Conservation (phyloP, 2,797 vertebrate species). For the Crypturellus tataupa region DNA sequence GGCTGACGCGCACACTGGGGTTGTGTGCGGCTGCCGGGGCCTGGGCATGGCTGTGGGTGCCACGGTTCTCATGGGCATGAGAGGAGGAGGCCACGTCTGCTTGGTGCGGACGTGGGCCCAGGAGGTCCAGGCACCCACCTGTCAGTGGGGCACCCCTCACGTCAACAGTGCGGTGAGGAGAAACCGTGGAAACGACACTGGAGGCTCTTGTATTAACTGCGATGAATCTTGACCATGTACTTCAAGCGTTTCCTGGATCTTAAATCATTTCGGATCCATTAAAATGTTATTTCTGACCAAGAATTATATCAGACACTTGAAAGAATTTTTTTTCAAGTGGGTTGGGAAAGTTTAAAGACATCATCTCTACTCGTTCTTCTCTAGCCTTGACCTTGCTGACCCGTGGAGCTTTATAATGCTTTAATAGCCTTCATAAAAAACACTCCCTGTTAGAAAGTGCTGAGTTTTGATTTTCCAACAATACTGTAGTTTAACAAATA, state of each 20-base stretch:
- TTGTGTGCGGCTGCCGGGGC: no score
- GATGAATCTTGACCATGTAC: neutral
- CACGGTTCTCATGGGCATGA: no score
- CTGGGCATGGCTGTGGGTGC: no score
- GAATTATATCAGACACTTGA: neutral
- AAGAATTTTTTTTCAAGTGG: neutral
- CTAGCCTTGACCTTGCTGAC: neutral
- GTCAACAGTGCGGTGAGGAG: no score
- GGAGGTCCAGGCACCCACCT: no score
- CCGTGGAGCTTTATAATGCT: neutral
- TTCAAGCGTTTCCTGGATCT: neutral
- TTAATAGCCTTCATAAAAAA: accelerated
- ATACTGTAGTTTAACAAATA: neutral
- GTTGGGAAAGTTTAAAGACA: accelerated
- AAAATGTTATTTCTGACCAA: neutral
- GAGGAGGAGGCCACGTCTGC: no score
- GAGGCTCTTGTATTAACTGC: neutral
- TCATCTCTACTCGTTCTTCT: neutral
- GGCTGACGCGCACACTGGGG: no score
- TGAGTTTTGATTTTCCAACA: neutral
- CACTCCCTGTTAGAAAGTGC: neutral
- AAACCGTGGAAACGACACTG: no score
- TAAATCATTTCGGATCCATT: neutral
- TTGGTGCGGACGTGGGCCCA: no score
- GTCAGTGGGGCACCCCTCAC: no score